phyloP scores from a whole-genome alignment of 2,888 invertebrate species.

The Pegoplata infirma region DNA sequence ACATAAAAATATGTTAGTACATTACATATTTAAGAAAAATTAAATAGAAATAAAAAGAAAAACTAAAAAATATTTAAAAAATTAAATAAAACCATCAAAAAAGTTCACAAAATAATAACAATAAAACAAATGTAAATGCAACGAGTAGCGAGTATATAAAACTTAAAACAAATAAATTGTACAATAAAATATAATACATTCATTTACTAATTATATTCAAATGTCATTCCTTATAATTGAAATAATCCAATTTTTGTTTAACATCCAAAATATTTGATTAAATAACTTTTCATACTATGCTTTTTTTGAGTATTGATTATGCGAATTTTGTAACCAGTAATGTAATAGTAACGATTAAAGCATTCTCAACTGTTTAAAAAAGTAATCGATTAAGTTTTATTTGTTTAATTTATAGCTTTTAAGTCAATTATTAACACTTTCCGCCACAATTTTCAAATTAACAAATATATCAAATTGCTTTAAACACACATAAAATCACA shows the following conservation, averaged over 20 bases:
- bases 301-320: not conserved
- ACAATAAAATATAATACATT: constrained; percentile 20
- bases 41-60: too few species aligned
- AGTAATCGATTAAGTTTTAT: too few species aligned
- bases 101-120: too few species aligned
- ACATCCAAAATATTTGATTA: not conserved
- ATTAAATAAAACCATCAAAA: too few species aligned
- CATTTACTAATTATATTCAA: not conserved
- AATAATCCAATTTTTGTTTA: not conserved
- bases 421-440: constrained; percentile 15
- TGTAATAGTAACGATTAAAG: constrained; percentile 37
- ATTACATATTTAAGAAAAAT: too few species aligned
- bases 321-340: too few species aligned
- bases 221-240: not conserved
- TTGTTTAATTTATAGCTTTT: too few species aligned
- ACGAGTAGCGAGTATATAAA: too few species aligned
- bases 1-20: too few species aligned
- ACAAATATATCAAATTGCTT: not conserved
- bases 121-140: too few species aligned
- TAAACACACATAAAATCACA: constrained; percentile 51
- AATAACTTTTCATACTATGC: not conserved
- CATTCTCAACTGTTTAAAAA: constrained; percentile 38
- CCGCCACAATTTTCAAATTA: constrained; percentile 12
- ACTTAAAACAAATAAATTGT: not conserved
- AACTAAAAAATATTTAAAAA: too few species aligned